These are phyloP conservation scores for Phalanger gymnotis DNA, from an alignment of 2,797 vertebrate genomes.

Conservation along the genomic window DNA sequence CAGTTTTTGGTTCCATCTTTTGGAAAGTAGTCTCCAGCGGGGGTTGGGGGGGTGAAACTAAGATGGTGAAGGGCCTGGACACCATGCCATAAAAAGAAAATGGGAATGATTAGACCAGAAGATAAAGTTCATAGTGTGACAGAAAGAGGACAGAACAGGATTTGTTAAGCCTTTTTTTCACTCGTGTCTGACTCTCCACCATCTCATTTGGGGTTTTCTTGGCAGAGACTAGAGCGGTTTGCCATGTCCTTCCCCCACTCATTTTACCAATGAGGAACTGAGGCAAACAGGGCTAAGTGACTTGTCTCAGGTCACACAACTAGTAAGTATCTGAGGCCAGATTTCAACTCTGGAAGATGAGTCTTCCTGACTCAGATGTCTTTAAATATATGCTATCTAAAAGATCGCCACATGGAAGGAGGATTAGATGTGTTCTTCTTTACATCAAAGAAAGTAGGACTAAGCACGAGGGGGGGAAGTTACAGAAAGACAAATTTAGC, in stretches of 20 bases:
- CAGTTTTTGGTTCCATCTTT: no score
- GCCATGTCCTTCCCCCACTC: not conserved
- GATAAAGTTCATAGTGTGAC: not conserved
- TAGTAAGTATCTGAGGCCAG: not conserved
- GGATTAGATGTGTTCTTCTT: not conserved
- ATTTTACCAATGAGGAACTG: not conserved
- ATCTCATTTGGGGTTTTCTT: not conserved
- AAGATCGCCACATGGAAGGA: not conserved
- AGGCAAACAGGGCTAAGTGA: not conserved
- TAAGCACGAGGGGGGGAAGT: not conserved
- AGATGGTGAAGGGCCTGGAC: not conserved
- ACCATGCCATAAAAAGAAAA: not conserved
- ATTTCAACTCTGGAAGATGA: not conserved
- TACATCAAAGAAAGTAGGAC: not conserved
- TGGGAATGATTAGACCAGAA: not conserved
- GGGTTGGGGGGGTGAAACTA: no score
- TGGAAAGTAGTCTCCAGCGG: not conserved
- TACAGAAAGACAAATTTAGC: not conserved
- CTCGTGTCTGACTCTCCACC: not conserved
- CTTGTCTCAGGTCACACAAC: not conserved
- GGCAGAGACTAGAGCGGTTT: not conserved
- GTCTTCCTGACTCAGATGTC: not conserved
- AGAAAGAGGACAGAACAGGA: not conserved
- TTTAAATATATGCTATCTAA: not conserved
- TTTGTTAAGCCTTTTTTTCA: not conserved